phyloP scores from a whole-genome alignment of 2,797 vertebrate genomes.

The Pangasius larnaudii region DNA sequence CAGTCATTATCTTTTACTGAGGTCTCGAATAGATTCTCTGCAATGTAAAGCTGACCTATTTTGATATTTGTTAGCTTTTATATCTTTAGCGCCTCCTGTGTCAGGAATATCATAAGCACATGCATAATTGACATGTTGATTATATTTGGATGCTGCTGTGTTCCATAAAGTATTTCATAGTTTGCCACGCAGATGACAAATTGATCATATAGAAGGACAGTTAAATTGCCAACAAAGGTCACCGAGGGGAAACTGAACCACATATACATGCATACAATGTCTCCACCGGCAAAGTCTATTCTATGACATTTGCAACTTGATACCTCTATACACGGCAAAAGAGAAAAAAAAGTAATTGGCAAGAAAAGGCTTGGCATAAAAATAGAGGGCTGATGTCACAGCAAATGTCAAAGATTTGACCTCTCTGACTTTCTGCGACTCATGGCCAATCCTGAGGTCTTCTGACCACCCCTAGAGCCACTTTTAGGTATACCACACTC shows the following conservation, averaged over 20 bases:
- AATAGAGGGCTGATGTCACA: conserved; percentile 60
- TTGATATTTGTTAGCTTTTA: conserved; percentile 53
- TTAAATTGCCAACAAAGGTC: conserved; percentile 48
- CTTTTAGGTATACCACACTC: conserved; percentile 48
- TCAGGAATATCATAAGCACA: conserved; percentile 64
- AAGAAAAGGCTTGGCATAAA: conserved; percentile 58
- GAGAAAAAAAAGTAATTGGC: conserved; percentile 54
- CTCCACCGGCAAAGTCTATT: conserved; percentile 58
- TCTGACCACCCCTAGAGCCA: conserved; percentile 54
- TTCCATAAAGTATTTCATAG: conserved; percentile 59
- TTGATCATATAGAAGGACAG: conserved; percentile 47
- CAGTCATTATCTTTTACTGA: not conserved
- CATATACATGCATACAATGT: conserved; percentile 38
- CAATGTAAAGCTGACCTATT: not conserved
- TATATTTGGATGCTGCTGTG: conserved; percentile 64
- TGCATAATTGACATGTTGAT: conserved; percentile 65
- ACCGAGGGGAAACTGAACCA: conserved; percentile 31
- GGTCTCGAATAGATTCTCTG: not conserved
- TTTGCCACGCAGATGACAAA: conserved; percentile 63
- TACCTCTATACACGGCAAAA: conserved; percentile 56
- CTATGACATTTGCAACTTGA: conserved; percentile 65
- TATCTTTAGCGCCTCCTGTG: conserved; percentile 60
- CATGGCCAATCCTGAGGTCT: conserved; percentile 49
- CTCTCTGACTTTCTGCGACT: conserved; percentile 52
- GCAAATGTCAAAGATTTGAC: conserved; percentile 66